Conservation (phyloP, 2,888 invertebrate species). For the Chaitophorus viminalis region DNA sequence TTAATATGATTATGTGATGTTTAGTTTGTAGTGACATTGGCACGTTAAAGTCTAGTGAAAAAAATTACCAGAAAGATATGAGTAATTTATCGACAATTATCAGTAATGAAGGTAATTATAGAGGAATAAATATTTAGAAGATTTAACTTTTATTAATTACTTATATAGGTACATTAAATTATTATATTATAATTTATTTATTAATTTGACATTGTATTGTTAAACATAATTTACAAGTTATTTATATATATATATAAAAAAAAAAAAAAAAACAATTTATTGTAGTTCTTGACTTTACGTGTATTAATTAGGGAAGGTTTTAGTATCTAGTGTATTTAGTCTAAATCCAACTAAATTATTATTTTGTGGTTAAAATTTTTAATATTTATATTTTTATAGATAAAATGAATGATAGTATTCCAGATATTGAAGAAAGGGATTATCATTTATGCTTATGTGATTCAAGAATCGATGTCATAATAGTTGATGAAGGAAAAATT, state of each 20-base stretch:
- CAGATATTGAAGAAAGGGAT: slow-evolving; percentile 1
- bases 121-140: not conserved
- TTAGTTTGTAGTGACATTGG: slow-evolving; percentile 55
- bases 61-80: slow-evolving; percentile 41
- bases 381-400: slow-evolving; percentile 17
- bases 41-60: slow-evolving; percentile 50
- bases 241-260: too few relatives aligned
- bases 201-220: not conserved
- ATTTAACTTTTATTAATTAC: not conserved
- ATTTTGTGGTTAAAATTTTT: not conserved
- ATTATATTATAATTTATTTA: not conserved
- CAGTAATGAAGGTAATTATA: slow-evolving; percentile 40
- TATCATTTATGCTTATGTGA: slow-evolving; percentile 70
- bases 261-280: too few relatives aligned
- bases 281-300: too few relatives aligned
- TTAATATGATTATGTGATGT: slow-evolving; percentile 19
- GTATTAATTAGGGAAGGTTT: too few relatives aligned
- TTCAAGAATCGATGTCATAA: slow-evolving; percentile 70
- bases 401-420: not conserved
- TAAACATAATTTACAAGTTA: not conserved
- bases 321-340: not conserved
- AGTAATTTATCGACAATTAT: slow-evolving; percentile 23
- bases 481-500: slow-evolving; percentile 56
- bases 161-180: not conserved
- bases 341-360: not conserved